A percentile compares a stretch with the other conserved stretches of the same genome.
Evolutionary conservation across 2,113 vertebrate species (phyloP).

Genomic region (Pycnonotus jocosus): DNA sequence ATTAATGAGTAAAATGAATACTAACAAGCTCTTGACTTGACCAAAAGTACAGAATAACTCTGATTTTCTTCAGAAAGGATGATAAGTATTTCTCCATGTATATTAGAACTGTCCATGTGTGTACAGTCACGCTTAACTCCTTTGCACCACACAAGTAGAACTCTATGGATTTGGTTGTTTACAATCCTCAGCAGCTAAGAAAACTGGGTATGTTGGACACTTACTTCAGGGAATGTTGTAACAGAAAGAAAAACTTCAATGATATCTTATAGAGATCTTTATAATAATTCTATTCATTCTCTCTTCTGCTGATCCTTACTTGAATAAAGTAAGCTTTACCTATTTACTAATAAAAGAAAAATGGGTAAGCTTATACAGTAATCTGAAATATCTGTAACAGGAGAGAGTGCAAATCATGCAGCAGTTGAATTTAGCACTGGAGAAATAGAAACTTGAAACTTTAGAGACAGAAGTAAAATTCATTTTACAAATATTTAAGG

Average conservation of each 20-base stretch:
- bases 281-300: not conserved
- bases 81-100: not conserved
- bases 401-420: not conserved
- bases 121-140: not conserved
- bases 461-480: not conserved
- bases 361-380: not conserved
- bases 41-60: not conserved
- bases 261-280: not conserved
- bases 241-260: not conserved
- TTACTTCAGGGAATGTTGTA: not conserved
- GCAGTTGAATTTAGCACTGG: not conserved
- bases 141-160: not conserved
- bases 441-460: not conserved
- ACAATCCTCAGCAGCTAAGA: not conserved
- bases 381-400: not conserved
- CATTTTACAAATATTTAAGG: not conserved
- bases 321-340: not conserved
- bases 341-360: not conserved
- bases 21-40: not conserved
- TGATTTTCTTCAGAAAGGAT: not conserved
- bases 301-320: not conserved
- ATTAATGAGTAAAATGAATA: not conserved
- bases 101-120: not conserved
- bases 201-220: not conserved
- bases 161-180: not conserved